Conservation (phyloP, 1,140 invertebrate species). For the Sarcophaga peregrina region DNA sequence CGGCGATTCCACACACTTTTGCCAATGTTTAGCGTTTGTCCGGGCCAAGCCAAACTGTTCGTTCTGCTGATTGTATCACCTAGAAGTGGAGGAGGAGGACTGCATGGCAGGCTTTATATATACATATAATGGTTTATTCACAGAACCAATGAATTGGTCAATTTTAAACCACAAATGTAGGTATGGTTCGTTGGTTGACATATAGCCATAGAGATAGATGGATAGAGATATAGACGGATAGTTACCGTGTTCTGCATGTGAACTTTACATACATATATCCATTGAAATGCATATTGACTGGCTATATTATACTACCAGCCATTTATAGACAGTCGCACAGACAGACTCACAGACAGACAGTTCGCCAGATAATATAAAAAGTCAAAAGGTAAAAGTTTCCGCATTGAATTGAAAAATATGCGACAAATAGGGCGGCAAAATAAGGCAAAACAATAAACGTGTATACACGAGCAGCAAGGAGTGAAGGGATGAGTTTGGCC, state of each 20-base stretch:
- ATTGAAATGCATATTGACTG: neutral
- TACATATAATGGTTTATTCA: constrained; percentile 20
- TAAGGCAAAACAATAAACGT: neutral
- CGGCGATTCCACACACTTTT: neutral
- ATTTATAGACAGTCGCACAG: neutral
- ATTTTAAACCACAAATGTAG: constrained; percentile 56
- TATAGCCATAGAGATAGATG: constrained; percentile 24
- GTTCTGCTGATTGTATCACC: neutral
- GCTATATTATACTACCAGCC: neutral
- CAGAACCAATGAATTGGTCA: constrained; percentile 45
- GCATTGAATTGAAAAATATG: constrained; percentile 25
- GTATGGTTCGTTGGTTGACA: constrained; percentile 46
- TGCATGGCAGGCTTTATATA: neutral
- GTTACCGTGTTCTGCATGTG: no score
- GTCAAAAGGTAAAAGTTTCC: constrained; percentile 21
- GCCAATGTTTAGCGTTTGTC: neutral
- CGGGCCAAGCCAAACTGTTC: neutral
- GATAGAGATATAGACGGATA: neutral
- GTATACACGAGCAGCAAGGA: no score
- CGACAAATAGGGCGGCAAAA: constrained; percentile 12
- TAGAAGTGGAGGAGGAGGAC: neutral
- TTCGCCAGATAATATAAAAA: neutral
- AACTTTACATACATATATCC: no score
- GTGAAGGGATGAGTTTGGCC: no score
- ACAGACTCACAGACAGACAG: neutral